Conservation (phyloP, 2,113 vertebrate genomes). For the Campylorhamphus procurvoides region DNA sequence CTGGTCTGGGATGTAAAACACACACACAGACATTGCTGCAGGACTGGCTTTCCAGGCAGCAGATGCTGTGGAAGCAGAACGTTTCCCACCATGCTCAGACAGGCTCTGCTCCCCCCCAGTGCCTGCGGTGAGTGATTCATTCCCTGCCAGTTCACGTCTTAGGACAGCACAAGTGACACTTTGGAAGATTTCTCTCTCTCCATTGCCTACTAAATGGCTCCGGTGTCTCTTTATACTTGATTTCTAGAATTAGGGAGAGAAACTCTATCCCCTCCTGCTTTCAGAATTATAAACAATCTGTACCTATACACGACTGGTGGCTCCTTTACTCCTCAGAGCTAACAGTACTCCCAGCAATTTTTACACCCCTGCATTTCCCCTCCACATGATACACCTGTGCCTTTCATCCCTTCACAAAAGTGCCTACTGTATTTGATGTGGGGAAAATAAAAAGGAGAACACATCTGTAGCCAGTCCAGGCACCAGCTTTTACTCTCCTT, state of each 20-base stretch:
- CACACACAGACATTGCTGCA: not conserved
- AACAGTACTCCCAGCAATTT: not conserved
- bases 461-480: not conserved
- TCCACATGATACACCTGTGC: not conserved
- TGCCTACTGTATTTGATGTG: not conserved
- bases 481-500: not conserved
- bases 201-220: not conserved
- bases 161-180: not conserved
- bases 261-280: not conserved
- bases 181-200: not conserved
- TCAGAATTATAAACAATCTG: not conserved
- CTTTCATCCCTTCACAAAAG: not conserved
- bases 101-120: not conserved
- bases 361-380: not conserved
- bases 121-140: rapidly evolving
- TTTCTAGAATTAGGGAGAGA: not conserved
- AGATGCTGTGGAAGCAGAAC: rapidly evolving
- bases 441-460: not conserved
- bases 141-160: not conserved
- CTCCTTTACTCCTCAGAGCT: not conserved
- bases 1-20: rapidly evolving
- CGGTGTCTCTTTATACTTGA: not conserved
- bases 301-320: too few species aligned
- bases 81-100: not conserved
- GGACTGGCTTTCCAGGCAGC: not conserved